Base-by-base conservation (phyloP, 2,888 invertebrate species). In the Drosophila mettleri region DNA sequence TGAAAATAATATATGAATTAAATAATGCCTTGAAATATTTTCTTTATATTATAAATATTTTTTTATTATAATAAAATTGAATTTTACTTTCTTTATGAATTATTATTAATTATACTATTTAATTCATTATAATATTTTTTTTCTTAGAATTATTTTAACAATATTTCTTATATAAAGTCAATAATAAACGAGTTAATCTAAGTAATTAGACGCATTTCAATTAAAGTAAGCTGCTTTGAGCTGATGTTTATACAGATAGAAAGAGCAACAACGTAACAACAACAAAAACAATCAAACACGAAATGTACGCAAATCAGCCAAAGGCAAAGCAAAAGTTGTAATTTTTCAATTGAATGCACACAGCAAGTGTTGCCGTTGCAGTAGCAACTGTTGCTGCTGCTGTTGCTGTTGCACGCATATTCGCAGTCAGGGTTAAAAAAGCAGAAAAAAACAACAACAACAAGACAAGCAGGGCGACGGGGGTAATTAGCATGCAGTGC, bases 321-420 rank as follows among this genome's bases (percentile, higher is more conserved):
- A 84, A 84, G 78, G 69, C 66, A 69, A 57, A 73, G 46, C 65
- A 62, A 71, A 69, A 79, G 77, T 86, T 89, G 88, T 86, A 88
- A 86, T 89, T 86, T 89, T 86, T 88, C 86, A 89, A 86, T 72
- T 88, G 89, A 86, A 82, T 88, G 86, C 80, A 86, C 86, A 86
- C 51, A 45, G 46, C 46, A 61, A 53, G 41, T 71, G 73, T 54
- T 65, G 61, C 38, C 67, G 43, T 57, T 61, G 45, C 58, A 60
- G 43, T 55, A 29, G 45, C 45, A 45, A 29, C 29, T 43, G 66
- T 43, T 66, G 65, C 45, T 58, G 43, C 24, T 54, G 55, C 38
- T 60, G 48, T n/a, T 60, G 55, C 45, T 73, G 62, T 74, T 64
- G 83, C 86, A 86, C 86, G 86, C 89, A 86, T 73, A 86, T 87